Percentiles rank a stretch among this genome's conserved stretches.
phyloP scores from a whole-genome alignment of 2,888 invertebrate species.

The Hyposoter didymator region DNA sequence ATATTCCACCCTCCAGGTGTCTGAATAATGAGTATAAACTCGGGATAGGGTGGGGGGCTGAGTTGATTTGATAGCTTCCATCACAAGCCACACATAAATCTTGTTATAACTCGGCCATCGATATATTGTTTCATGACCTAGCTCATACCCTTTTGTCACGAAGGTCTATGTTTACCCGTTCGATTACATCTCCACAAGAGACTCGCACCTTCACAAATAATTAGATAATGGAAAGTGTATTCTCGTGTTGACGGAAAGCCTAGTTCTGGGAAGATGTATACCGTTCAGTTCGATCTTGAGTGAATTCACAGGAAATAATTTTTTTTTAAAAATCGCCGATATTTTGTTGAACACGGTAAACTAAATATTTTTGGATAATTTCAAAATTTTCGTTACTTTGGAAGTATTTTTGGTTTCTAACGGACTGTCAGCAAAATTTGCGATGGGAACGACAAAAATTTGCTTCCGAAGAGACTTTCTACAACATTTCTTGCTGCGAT shows the following conservation, averaged over 20 bases:
- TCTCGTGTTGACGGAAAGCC: neutral
- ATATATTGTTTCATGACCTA: neutral
- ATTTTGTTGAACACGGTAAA: no score
- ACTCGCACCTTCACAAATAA: neutral
- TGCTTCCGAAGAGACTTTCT: no score
- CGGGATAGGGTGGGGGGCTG: neutral
- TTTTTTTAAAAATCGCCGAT: no score
- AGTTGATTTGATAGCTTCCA: slow-evolving; percentile 7
- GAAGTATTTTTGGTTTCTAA: no score
- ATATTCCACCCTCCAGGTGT: neutral
- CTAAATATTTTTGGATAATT: no score
- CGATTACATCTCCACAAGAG: neutral
- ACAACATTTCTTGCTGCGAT: no score
- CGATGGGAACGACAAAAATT: no score
- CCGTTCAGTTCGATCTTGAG: no score
- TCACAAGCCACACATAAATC: neutral
- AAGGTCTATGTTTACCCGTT: neutral
- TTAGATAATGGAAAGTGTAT: neutral
- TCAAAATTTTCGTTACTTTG: no score
- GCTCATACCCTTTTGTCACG: neutral
- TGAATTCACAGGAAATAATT: no score
- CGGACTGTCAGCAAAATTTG: no score
- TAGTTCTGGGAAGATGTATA: neutral
- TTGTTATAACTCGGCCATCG: neutral
- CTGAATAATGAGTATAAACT: slow-evolving; percentile 16